These are phyloP conservation scores for Pachyuromys duprasi DNA, from an alignment of 2,797 vertebrate genomes.

Conservation along the genomic window DNA sequence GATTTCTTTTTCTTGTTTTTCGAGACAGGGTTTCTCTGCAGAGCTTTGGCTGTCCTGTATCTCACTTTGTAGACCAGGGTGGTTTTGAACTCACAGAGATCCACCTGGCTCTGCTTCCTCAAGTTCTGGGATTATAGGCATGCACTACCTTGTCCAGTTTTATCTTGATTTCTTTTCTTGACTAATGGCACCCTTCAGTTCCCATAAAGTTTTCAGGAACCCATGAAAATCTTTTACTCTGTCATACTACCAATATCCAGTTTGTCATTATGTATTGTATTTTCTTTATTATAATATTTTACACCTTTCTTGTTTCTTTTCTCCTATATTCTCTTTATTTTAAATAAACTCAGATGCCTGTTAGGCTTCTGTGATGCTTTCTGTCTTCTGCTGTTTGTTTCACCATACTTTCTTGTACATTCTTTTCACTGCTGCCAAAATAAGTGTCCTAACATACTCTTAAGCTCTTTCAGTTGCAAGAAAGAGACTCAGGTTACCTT, in stretches of 20 bases:
- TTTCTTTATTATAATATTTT: constrained; percentile 33
- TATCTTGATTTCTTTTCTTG: constrained; percentile 4
- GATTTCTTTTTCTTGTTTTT: neutral
- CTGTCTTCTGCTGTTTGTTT: constrained; percentile 23
- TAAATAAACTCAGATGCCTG: constrained; percentile 45
- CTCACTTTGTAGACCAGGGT: no score
- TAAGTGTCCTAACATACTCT: constrained; percentile 64
- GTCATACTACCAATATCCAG: neutral
- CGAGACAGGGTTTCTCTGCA: no score
- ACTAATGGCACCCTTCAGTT: neutral
- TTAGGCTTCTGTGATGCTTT: constrained; percentile 49
- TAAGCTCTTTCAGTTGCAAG: constrained; percentile 34
- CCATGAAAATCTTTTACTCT: neutral
- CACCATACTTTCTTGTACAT: neutral
- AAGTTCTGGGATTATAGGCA: no score
- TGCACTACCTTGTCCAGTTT: no score
- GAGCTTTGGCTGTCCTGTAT: no score
- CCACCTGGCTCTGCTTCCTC: no score
- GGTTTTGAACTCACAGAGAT: no score
- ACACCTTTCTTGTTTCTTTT: constrained; percentile 1
- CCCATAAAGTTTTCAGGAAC: constrained; percentile 26
- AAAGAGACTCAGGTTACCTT: constrained; percentile 66
- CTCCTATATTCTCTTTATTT: neutral
- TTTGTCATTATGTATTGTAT: neutral
- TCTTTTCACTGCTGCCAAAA: constrained; percentile 41